Percentiles rank a stretch among this genome's conserved stretches.
phyloP scores from a whole-genome alignment of 2,888 invertebrate genomes.

The Cheilosia pagana region DNA sequence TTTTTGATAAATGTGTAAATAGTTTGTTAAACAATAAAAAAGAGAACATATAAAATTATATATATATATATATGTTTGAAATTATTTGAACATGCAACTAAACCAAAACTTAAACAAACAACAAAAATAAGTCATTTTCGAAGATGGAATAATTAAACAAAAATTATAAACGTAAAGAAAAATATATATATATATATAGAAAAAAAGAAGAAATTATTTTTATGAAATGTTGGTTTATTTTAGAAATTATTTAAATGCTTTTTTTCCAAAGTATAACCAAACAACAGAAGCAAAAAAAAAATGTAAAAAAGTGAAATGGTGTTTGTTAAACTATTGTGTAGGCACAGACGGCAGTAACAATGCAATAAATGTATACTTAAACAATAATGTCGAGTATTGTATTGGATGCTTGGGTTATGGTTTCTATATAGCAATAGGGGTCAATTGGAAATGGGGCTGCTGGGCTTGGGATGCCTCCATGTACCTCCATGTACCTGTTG shows the following conservation, averaged over 20 bases:
- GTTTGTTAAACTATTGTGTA: conserved; percentile 81
- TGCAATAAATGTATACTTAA: conserved; percentile 83
- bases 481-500: too few species aligned
- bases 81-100: conserved; percentile 16
- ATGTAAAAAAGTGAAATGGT: conserved; percentile 49
- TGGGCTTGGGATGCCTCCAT: too few species aligned
- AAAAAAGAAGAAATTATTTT: conserved; percentile 49
- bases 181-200: conserved; percentile 18
- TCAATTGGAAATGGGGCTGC: too few species aligned
- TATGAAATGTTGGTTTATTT: conserved; percentile 63
- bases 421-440: neutral
- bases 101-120: conserved; percentile 15
- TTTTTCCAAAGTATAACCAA: conserved; percentile 69
- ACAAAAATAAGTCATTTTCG: conserved; percentile 33
- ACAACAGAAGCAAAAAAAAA: conserved; percentile 38
- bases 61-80: conserved; percentile 53
- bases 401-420: neutral
- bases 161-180: conserved; percentile 25
- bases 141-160: conserved; percentile 21
- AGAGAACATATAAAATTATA: conserved; percentile 38
- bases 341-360: conserved; percentile 80
- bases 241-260: conserved; percentile 66
- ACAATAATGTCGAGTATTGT: conserved; percentile 61
- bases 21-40: conserved; percentile 72
- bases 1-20: conserved; percentile 72